Base-by-base conservation (phyloP, 2,113 vertebrate genomes). In the Paedocypris sp. region DNA sequence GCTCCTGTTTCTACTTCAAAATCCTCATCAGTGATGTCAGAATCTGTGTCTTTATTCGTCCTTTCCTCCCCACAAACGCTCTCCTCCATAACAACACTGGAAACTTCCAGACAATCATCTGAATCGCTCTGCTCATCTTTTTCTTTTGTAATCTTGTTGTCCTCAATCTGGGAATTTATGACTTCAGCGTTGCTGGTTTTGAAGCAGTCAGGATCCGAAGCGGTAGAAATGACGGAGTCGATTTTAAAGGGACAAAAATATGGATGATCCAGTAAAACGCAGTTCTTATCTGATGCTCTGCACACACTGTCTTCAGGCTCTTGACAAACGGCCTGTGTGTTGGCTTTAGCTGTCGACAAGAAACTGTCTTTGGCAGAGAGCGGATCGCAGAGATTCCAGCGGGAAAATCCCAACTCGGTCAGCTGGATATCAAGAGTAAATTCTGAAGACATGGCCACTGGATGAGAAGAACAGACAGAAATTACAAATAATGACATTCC, bases 391-490 rank as follows among this genome's bases (percentile, higher is more conserved):
- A 62, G 16, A 36, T 66, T 56, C 62, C 68, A 70, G 42, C 50
- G 61, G 26, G 66, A 75, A 51, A 82, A 85, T 0, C 83, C 83
- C 72, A 85, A 7, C 64, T 87, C 83, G 12, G 80, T 83, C 2
- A 87, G 76, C 74, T 84, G 84, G 63, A 85, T 82, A 22, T 85
- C 85, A 8, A 84, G 80, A 4, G 84, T 87, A 62, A 82, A 79
- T 36, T 83, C 81, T 48, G 81, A 75, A 26, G 85, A 79, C 83
- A 87, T 86, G 52, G 6, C 43, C 60, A 3, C 75, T 72, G n/a
- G n/a, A n/a, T 54, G 11, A 32, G 7, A 43, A 19, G 6, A 16
- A 22, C 31, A 47, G 4, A 12, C 2, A 5, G 29, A 42, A 36
- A 46, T 23, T 4, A 3, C 11, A n/a, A n/a, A n/a, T n/a, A n/a